These are phyloP conservation scores for Erpetoichthys calabaricus DNA, from an alignment of 2,797 vertebrate genomes.

Conservation along the genomic window DNA sequence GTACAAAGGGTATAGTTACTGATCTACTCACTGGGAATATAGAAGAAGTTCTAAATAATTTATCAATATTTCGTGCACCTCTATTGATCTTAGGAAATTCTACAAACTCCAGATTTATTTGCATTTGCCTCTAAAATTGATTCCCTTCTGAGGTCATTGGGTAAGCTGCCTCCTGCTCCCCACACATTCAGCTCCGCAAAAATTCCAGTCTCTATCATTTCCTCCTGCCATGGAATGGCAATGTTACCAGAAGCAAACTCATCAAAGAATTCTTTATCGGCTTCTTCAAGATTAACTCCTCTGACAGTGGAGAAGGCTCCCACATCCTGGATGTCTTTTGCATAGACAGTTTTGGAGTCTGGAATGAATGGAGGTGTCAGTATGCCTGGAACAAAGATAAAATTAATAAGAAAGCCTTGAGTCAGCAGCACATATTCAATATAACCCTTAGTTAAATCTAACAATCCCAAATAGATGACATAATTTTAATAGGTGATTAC, in stretches of 20 bases:
- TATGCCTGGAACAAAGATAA: conserved; percentile 44
- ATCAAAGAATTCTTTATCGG: conserved; percentile 59
- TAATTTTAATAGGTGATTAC: too few species aligned
- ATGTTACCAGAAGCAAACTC: conserved; percentile 73
- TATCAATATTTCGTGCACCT: too few species aligned
- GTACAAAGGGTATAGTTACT: too few species aligned
- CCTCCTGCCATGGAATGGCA: conserved; percentile 76
- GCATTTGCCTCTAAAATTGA: conserved; percentile 43
- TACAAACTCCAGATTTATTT: conserved; percentile 67
- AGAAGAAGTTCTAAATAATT: too few species aligned
- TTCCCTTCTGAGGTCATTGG: conserved; percentile 60
- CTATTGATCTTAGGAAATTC: conserved; percentile 36
- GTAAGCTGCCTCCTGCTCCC: conserved; percentile 49
- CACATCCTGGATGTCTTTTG: conserved; percentile 70
- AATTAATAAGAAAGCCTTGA: background rate
- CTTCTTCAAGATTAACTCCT: conserved; percentile 56
- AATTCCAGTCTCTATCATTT: conserved; percentile 75
- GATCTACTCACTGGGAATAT: too few species aligned
- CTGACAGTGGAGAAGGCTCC: conserved; percentile 74
- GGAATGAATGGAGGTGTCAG: conserved; percentile 66
- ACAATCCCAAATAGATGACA: too few species aligned
- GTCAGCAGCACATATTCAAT: background rate
- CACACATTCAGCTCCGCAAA: conserved; percentile 68
- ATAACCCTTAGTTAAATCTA: too few species aligned
- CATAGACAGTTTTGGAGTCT: conserved; percentile 70